These are phyloP conservation scores for Smithornis capensis DNA, from an alignment of 2,113 vertebrate genomes.

Conservation along the genomic window DNA sequence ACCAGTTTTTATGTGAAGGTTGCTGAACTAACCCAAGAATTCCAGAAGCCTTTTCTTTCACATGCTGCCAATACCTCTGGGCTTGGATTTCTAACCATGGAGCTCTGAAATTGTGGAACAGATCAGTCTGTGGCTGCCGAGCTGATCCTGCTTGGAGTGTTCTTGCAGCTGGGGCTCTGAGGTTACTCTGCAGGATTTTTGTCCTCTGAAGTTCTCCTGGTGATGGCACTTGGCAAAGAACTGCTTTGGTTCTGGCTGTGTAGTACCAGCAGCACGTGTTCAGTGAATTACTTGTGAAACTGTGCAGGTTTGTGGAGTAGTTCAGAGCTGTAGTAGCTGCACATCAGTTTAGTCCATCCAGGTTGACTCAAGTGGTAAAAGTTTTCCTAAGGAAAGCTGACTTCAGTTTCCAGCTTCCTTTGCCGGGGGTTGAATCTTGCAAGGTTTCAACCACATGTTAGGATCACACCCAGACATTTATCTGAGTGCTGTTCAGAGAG, in stretches of 20 bases:
- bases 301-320: accelerated
- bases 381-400: not conserved
- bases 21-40: not conserved
- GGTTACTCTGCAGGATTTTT: not conserved
- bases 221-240: not conserved
- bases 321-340: not conserved
- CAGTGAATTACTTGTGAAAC: not conserved
- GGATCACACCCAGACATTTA: conserved; percentile 39
- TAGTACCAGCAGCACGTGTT: not conserved
- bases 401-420: not conserved
- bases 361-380: not conserved
- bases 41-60: not conserved
- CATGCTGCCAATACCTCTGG: not conserved
- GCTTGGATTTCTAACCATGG: not conserved
- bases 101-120: not conserved
- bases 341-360: not conserved
- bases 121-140: accelerated
- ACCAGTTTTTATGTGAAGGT: not conserved
- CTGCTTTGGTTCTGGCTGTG: not conserved
- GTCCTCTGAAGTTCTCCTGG: not conserved
- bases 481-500: not conserved
- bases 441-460: not conserved
- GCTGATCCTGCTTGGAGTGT: not conserved
- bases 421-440: not conserved
- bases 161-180: not conserved